A percentile compares a stretch with the other conserved stretches of the same genome.
Conservation (phyloP, 2,113 vertebrate species). For the Platichthys flesus region DNA sequence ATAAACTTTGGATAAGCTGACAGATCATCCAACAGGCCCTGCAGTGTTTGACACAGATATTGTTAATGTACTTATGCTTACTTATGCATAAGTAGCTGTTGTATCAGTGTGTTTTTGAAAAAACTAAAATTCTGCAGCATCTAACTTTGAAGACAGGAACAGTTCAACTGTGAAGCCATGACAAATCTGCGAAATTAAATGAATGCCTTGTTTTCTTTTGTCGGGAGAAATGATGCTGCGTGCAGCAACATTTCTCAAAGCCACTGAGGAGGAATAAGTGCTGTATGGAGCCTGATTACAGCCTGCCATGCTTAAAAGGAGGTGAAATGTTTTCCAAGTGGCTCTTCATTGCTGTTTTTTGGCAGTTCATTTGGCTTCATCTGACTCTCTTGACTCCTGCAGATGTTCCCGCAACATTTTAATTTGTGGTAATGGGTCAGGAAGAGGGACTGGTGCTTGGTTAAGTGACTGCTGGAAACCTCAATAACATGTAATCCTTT, state of each 20-base stretch:
- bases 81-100: background rate
- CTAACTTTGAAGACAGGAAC: background rate
- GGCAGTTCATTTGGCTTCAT: constrained; percentile 34
- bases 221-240: constrained; percentile 1
- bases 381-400: constrained; percentile 45
- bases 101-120: background rate
- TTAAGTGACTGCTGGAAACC: constrained; percentile 1
- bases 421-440: constrained; percentile 45
- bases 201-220: constrained; percentile 14
- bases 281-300: background rate
- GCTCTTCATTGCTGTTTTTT: constrained; percentile 20
- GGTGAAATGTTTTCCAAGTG: constrained; percentile 42
- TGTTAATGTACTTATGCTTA: background rate
- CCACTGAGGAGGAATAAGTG: constrained; percentile 17
- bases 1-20: background rate
- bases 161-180: constrained; percentile 13
- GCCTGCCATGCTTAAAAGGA: constrained; percentile 9
- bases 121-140: background rate
- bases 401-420: constrained; percentile 55
- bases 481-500: background rate
- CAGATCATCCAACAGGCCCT: background rate
- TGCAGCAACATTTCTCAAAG: background rate
- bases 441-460: constrained; percentile 1
- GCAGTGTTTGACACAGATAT: background rate
- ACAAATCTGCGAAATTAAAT: constrained; percentile 10